phyloP scores from a whole-genome alignment of 2,888 invertebrate genomes.

The Phaedon cochleariae region DNA sequence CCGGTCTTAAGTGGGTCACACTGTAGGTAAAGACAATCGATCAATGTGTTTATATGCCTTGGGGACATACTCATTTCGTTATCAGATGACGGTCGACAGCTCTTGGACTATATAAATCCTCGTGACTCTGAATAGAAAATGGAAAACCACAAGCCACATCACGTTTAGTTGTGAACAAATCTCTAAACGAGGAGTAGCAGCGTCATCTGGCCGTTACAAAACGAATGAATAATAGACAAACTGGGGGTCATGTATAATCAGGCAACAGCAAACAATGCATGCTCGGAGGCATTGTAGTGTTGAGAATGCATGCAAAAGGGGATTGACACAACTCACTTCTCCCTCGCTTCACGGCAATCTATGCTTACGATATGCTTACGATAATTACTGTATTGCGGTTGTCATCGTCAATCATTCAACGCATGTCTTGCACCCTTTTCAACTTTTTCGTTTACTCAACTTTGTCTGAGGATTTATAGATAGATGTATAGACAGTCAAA shows the following conservation, averaged over 20 bases:
- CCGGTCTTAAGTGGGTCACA: no score
- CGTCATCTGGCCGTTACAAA: slow-evolving; percentile 51
- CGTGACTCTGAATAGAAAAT: slow-evolving; percentile 33
- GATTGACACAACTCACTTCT: slow-evolving; percentile 39
- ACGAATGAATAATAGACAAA: slow-evolving; percentile 56
- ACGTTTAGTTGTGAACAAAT: slow-evolving; percentile 2
- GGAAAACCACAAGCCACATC: not conserved
- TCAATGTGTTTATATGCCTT: no score
- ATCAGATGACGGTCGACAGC: no score
- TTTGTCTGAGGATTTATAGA: no score
- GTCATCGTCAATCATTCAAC: not conserved
- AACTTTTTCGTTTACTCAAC: not conserved
- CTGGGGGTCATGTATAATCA: slow-evolving; percentile 55
- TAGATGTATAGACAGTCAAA: no score
- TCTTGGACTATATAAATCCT: no score
- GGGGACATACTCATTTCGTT: no score
- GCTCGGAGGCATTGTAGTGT: slow-evolving; percentile 56
- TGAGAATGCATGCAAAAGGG: slow-evolving; percentile 54
- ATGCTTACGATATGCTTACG: not conserved
- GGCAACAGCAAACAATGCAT: slow-evolving; percentile 54
- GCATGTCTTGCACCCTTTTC: not conserved
- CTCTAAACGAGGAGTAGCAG: slow-evolving; percentile 22
- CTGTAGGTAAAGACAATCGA: no score
- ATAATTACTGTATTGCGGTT: not conserved
- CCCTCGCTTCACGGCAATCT: not conserved